Conservation (phyloP, 2,113 vertebrate genomes). For the Himantopus leucocephalus region DNA sequence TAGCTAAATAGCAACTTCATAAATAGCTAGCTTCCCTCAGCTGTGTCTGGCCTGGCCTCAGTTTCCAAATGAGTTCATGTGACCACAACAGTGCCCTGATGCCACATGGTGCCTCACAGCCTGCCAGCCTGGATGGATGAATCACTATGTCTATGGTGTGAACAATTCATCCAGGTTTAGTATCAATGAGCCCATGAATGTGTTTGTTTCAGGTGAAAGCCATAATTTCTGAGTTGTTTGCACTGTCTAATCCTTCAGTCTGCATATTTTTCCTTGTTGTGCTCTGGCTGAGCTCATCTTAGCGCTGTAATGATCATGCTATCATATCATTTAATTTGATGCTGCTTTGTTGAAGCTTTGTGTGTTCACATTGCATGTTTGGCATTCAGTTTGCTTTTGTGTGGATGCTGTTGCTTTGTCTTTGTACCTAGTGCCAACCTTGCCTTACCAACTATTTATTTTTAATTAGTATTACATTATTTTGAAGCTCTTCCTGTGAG, state of each 20-base stretch:
- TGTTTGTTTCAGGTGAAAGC: neutral
- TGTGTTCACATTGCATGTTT: neutral
- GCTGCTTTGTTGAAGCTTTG: neutral
- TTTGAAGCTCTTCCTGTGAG: neutral
- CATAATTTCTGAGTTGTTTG: neutral
- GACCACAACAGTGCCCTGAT: neutral
- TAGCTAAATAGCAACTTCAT: neutral
- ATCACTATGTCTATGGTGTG: too few relatives aligned
- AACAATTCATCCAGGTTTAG: neutral
- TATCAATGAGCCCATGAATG: neutral
- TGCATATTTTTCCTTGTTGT: neutral
- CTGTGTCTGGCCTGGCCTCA: neutral
- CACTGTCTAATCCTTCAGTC: neutral
- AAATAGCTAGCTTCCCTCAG: neutral
- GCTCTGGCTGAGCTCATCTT: neutral
- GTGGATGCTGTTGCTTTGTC: neutral
- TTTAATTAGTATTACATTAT: neutral
- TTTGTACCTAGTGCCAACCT: neutral
- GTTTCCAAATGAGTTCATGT: neutral
- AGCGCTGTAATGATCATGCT: neutral
- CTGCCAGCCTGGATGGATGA: neutral
- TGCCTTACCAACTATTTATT: neutral
- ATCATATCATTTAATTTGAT: neutral
- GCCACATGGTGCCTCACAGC: neutral
- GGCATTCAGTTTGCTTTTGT: neutral